Conservation (phyloP, 2,797 vertebrate genomes). For the Brachyrhaphis roseni region DNA sequence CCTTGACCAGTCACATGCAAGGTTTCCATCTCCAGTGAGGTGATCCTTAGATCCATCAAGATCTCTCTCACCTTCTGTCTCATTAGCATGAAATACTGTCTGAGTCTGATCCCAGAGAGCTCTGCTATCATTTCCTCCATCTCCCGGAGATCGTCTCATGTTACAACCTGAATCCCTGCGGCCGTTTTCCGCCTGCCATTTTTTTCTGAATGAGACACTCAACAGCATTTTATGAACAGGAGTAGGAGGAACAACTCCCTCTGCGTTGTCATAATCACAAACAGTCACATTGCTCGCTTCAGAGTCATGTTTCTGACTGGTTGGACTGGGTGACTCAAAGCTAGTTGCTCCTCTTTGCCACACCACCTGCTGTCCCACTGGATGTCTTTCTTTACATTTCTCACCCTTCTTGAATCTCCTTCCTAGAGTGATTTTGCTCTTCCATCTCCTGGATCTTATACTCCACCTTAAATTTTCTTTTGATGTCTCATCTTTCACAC, state of each 20-base stretch:
- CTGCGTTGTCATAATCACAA: constrained; percentile 27
- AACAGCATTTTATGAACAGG: constrained; percentile 29
- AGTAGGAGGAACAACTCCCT: constrained; percentile 46
- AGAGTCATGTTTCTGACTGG: constrained; percentile 5
- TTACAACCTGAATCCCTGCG: background rate
- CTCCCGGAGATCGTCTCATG: background rate
- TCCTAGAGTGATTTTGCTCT: constrained; percentile 27
- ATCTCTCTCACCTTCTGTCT: background rate
- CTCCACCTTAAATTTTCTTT: constrained; percentile 20
- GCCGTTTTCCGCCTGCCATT: background rate
- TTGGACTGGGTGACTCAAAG: background rate
- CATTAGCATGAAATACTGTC: constrained; percentile 1
- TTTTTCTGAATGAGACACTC: constrained; percentile 2
- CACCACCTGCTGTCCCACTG: background rate
- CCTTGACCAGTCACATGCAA: constrained; percentile 67
- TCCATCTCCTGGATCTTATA: constrained; percentile 1
- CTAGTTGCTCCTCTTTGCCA: constrained; percentile 9
- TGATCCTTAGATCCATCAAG: background rate
- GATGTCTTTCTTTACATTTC: background rate
- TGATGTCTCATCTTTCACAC: background rate
- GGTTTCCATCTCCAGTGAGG: constrained; percentile 17
- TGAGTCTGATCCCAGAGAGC: constrained; percentile 10
- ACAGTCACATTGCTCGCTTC: constrained; percentile 12
- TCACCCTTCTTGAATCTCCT: constrained; percentile 28
- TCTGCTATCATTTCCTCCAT: constrained; percentile 21